These are phyloP conservation scores for Schizopygopsis pylzovi DNA, from an alignment of 2,797 vertebrate species.

Conservation along the genomic window DNA sequence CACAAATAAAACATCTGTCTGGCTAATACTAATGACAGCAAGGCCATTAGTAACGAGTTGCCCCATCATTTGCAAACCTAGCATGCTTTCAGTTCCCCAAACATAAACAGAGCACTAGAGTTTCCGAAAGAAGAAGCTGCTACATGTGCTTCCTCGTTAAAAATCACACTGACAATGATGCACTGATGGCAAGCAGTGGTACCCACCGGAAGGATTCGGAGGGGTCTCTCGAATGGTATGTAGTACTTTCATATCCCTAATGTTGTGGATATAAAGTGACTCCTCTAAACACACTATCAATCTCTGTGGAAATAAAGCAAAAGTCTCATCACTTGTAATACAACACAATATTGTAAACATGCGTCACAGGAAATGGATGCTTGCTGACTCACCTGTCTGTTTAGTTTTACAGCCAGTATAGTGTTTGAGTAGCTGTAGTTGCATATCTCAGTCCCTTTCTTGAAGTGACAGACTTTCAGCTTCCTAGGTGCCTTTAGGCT, in stretches of 20 bases:
- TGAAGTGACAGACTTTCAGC: constrained; percentile 99
- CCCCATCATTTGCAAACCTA: neutral
- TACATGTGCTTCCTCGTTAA: constrained; percentile 2
- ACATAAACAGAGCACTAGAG: neutral
- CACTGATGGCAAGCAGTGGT: neutral
- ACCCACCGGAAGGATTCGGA: constrained; percentile 93
- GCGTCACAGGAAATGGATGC: no score
- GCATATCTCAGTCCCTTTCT: constrained; percentile 99
- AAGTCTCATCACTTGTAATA: neutral
- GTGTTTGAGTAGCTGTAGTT: constrained; percentile 99
- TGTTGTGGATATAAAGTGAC: constrained; percentile 99
- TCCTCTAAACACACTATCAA: constrained; percentile 98
- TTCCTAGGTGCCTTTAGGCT: constrained; percentile 98
- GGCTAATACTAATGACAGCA: neutral
- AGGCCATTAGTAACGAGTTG: neutral
- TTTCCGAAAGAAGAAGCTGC: constrained; percentile 33
- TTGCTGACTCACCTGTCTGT: constrained; percentile 86
- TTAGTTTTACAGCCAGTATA: constrained; percentile 96
- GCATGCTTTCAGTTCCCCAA: constrained; percentile 34
- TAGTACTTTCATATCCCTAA: constrained; percentile 99
- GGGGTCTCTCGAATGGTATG: constrained; percentile 99
- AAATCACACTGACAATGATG: neutral
- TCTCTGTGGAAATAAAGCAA: constrained; percentile 77
- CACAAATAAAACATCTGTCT: neutral
- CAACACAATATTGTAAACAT: neutral